These are phyloP conservation scores for Drosophila anceps DNA, from an alignment of 2,888 invertebrate species.

Conservation along the genomic window DNA sequence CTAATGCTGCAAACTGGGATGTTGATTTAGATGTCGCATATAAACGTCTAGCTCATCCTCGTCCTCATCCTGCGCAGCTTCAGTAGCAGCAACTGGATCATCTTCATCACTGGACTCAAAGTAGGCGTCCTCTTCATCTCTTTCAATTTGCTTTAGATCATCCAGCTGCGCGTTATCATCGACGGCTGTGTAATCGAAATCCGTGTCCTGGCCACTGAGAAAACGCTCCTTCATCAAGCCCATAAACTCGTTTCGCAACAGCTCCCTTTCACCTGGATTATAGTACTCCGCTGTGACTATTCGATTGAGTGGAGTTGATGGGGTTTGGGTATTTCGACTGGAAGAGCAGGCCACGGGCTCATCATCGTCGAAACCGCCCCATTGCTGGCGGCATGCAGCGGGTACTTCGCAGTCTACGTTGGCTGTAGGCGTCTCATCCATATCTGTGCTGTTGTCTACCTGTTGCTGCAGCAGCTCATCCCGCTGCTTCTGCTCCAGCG, in stretches of 20 bases:
- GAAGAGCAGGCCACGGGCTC: constrained; percentile 79
- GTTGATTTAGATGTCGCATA: constrained; percentile 87
- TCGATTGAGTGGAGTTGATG: background rate
- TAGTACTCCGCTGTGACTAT: constrained; percentile 58
- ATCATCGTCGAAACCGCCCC: constrained; percentile 87
- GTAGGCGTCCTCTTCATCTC: constrained; percentile 95
- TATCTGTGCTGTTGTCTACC: constrained; percentile 22
- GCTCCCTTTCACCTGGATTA: constrained; percentile 87
- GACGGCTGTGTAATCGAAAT: constrained; percentile 93
- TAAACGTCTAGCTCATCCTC: constrained; percentile 91
- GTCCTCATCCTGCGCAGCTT: background rate
- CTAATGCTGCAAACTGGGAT: constrained; percentile 77
- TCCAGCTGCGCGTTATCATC: constrained; percentile 94
- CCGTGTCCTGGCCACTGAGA: constrained; percentile 91
- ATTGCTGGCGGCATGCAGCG: constrained; percentile 83
- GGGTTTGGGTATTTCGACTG: constrained; percentile 33
- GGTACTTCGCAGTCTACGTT: constrained; percentile 80
- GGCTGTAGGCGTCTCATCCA: background rate
- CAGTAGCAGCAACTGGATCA: constrained; percentile 78
- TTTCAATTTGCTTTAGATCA: constrained; percentile 89
- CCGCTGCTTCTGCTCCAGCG: constrained; percentile 91
- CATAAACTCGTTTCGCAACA: constrained; percentile 92
- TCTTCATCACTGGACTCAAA: constrained; percentile 93
- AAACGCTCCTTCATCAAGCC: constrained; percentile 94
- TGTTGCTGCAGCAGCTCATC: constrained; percentile 87